A percentile compares a stretch with the other conserved stretches of the same genome.
These are phyloP conservation scores for Schizotus pectinicornis DNA, from an alignment of 2,888 invertebrate genomes.

Conservation along the genomic window DNA sequence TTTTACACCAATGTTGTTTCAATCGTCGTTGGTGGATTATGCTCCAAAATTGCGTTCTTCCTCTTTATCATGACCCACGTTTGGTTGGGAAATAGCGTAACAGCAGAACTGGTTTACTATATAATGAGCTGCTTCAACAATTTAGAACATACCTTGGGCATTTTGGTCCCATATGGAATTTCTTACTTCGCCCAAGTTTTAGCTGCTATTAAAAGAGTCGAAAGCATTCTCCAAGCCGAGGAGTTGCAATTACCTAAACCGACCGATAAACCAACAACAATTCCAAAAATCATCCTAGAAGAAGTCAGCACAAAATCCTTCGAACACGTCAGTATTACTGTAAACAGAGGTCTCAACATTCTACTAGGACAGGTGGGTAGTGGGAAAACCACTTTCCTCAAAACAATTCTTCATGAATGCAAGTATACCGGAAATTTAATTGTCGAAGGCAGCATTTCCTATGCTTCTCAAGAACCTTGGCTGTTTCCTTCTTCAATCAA, in stretches of 20 bases:
- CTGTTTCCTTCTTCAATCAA: constrained; percentile 65
- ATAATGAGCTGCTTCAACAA: constrained; percentile 88
- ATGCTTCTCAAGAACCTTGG: constrained; percentile 71
- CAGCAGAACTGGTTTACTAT: constrained; percentile 84
- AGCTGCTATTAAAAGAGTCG: constrained; percentile 74
- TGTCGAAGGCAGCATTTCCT: constrained; percentile 61
- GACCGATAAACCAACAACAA: constrained; percentile 17
- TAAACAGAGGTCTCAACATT: constrained; percentile 59
- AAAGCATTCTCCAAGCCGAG: constrained; percentile 61
- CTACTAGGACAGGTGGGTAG: constrained; percentile 71
- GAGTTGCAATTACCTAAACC: constrained; percentile 44
- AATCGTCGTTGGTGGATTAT: constrained; percentile 41
- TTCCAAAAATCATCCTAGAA: constrained; percentile 36
- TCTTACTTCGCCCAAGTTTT: constrained; percentile 78
- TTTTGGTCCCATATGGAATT: constrained; percentile 86
- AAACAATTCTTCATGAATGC: constrained; percentile 55
- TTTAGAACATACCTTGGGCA: constrained; percentile 84
- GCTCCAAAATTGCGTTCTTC: constrained; percentile 49
- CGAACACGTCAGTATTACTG: constrained; percentile 55
- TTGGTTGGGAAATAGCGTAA: constrained; percentile 66
- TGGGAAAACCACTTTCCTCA: constrained; percentile 64
- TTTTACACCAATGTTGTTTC: constrained; percentile 32
- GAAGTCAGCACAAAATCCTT: constrained; percentile 50
- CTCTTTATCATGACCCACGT: constrained; percentile 54
- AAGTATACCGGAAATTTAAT: constrained; percentile 52